These are phyloP conservation scores for Halocynthia aurantium DNA, from an alignment of 23 tunicate genomes.

Conservation along the genomic window DNA sequence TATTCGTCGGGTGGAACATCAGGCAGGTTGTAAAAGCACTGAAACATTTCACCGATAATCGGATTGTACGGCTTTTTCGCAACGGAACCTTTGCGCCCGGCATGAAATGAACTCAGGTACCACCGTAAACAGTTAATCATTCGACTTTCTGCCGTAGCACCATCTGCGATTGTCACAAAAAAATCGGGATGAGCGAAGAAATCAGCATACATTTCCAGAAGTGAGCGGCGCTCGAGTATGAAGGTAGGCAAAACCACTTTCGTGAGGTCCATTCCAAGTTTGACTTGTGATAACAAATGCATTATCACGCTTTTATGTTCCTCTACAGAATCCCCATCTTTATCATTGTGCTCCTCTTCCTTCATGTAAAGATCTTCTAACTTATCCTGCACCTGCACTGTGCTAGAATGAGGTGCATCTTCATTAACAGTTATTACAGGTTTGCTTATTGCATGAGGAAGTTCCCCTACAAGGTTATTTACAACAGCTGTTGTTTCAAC, in stretches of 20 bases:
- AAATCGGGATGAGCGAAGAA: conserved; percentile 90
- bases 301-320: conserved; percentile 93
- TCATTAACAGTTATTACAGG: conserved; percentile 5
- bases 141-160: conserved; percentile 67
- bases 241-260: conserved; percentile 95
- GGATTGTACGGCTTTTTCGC: conserved; percentile 99
- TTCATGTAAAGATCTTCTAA: conserved; percentile 60
- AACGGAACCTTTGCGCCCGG: conserved; percentile 91
- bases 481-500: not conserved
- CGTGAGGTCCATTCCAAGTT: conserved; percentile 96
- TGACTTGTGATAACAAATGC: conserved; percentile 92
- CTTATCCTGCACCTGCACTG: too few species aligned
- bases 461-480: not conserved
- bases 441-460: not conserved
- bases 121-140: conserved; percentile 77
- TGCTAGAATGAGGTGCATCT: not conserved
- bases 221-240: conserved; percentile 80
- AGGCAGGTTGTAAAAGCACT: conserved; percentile 67
- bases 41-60: conserved; percentile 87
- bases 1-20: conserved; percentile 26
- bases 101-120: conserved; percentile 88
- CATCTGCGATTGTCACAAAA: conserved; percentile 44
- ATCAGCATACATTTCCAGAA: conserved; percentile 97
- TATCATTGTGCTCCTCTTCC: conserved; percentile 43
- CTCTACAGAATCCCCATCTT: conserved; percentile 81